Base-by-base conservation (phyloP, 1,140 invertebrate species). In the Tetranychus cinnabarinus region DNA sequence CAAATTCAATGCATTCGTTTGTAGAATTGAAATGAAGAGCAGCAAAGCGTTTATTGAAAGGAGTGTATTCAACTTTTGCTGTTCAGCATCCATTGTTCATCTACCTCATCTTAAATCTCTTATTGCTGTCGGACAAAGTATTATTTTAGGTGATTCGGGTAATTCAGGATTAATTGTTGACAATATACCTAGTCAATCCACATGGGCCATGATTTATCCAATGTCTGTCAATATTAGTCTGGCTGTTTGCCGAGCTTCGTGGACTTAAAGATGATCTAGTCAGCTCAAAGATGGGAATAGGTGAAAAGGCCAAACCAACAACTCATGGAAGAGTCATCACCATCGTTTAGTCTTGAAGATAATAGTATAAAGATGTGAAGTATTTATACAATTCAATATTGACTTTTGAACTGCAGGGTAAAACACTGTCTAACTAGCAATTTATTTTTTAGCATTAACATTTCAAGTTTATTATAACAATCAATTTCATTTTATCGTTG, bases 91-190 rank as follows among this genome's bases (percentile, higher is more conserved):
- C 90, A 89, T 98, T 55, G 88, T 93, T 64, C 90, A 97, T 71
- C 84, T 93, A 76, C 88, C 91, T 67, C 88, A 95, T 71, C 79
- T 97, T 35, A 97, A 97, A 82, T 81, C 82, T 31, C 73, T 91
- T 50, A 85, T 92, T 42, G 70, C 65, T 65, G 68, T 72, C 31
- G 69, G 73, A 56, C 69, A 75, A 63, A 72, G 68, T 60, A 73
- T 77, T 45, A 68, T 75, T 58, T 80, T 90, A 42, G 85, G 85
- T 36, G 74, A 75, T 35, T 33, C 37, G 7, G 35, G 55, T 56
- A 46, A 46, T 33, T 34, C 39, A 2, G 13, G 13, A 23, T 4
- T 58, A 7, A 36, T 36, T 0, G 46, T 6, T 7, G 47, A 35
- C 31, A 52, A 33, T 60, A 31, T 33, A 45, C 34, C 42, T 3